Evolutionary conservation across 2,113 vertebrate species (phyloP), one percentile per base, ranked within the genome.

Genomic region (Mormyrus iriodes): DNA sequence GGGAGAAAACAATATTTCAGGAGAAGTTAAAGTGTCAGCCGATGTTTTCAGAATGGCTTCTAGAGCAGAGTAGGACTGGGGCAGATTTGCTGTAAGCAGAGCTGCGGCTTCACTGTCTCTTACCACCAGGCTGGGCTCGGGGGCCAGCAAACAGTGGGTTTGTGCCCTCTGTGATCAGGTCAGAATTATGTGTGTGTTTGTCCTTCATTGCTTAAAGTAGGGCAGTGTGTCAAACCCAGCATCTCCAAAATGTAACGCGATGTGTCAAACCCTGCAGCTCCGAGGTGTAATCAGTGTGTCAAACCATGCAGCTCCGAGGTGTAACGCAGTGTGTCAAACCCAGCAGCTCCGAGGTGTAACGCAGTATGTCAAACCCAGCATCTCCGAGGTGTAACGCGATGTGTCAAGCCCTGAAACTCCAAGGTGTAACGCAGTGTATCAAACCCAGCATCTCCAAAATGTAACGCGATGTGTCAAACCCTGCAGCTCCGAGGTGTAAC

Each of bases 41-140:
- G 89, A 85, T 93, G 93, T 92, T 93, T 95, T 94, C 90, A 90
- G 91, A 89, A 89, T 86, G 85, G 52, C 53, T 84, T 85, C 83
- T 44, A 31, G 17, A 42, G 73, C 52, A 61, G 48, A 48, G 24
- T 39, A 12, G 85, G 52, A 31, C 35, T 12, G 85, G 35, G 21
- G 6, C 44, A 89, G 15, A 4, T 65, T 55, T 86, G 42, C 10
- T 31, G 39, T 49, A n/a, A 42, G 88, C 39, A 88, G n/a, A 69
- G 51, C 46, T 86, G 83, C 10, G 12, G 73, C 31, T 88, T 21
- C n/a, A n/a, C n/a, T n/a, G n/a, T n/a, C n/a, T n/a, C n/a, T n/a
- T 24, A 44, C 76, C 24, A 46, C 44, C 82, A 84, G 19, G 8
- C 8, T 48, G 82, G 35, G 82, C 39, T 48, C 17, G 5, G 35